phyloP scores from a whole-genome alignment of 2,888 invertebrate species.

The Rhaphigaster nebulosa region DNA sequence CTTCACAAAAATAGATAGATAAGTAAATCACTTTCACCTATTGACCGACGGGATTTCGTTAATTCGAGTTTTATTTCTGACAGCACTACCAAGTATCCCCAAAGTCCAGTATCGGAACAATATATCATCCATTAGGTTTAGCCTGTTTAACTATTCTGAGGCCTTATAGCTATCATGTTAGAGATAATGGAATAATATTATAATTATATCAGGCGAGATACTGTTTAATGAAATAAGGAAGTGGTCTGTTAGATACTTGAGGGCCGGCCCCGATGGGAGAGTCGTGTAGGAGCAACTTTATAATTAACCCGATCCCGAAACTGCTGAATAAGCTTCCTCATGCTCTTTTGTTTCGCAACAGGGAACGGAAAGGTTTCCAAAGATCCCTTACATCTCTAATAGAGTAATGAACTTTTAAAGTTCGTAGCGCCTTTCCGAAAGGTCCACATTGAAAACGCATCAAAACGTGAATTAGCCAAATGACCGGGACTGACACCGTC shows the following conservation, averaged over 20 bases:
- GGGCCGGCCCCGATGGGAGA: not conserved
- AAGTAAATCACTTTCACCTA: no score
- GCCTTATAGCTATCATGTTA: not conserved
- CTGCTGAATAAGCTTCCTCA: not conserved
- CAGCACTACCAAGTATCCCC: no score
- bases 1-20: no score
- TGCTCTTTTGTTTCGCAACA: not conserved
- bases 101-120: not conserved
- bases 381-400: not conserved
- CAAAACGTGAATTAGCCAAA: conserved; percentile 34
- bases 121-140: not conserved
- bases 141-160: not conserved
- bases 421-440: not conserved
- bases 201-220: not conserved
- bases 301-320: not conserved
- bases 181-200: not conserved
- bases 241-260: not conserved
- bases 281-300: not conserved
- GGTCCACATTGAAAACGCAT: not conserved
- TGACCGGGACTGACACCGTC: not conserved
- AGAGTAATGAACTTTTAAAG: not conserved
- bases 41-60: no score
- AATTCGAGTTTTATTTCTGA: no score
- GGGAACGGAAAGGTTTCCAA: not conserved
- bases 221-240: not conserved